Evolutionary conservation across 2,797 vertebrate species (phyloP), one percentile per base, ranked within the genome.

Genomic region (Molossus molossus): DNA sequence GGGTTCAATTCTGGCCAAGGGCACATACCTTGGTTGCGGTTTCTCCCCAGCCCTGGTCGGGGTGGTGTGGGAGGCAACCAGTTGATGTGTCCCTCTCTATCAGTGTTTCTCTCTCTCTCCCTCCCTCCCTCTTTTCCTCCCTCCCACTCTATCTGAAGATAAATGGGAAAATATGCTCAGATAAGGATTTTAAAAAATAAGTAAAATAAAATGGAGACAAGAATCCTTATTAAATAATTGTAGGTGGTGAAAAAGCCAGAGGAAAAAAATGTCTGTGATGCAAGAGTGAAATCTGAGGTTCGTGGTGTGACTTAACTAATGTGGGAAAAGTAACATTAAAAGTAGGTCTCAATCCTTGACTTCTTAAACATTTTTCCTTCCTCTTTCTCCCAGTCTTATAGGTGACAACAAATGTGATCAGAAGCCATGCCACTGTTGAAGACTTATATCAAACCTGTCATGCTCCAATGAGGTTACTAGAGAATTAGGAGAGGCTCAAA

Each of bases 401-500:
- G 96, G n/a, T 89, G 17, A 75, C 55, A 27, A 3, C 48, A 89
- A 81, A 62, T 33, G 21, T 48, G 37, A 45, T 89, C 45, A 96
- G 55, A 95, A 96, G 82, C 40, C 17, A 37, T 83, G 18, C 21
- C 45, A 29, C 55, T 86, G 85, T 1, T 75, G 64, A 95, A 95
- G 91, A 88, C 15, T 40, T 85, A 64, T 53, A 40, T 17, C 90
- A 27, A 96, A 45, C 50, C 57, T 50, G 58, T 70, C 29, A 70
- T 85, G 60, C 55, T 79, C 76, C 64, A 50, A 3, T 79, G 86
- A 96, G 9, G 9, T 96, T 91, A 95, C 58, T 75, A 95, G 69
- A 95, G 80, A 89, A 96, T 64, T 96, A 62, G 25, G 23, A 93
- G 25, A 95, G 58, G 23, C 75, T 89, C 50, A 77, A 60, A 72